Evolutionary conservation across 2,888 invertebrate genomes (phyloP), one percentile per base, ranked within the genome.

Genomic region (Drosophila anceps): DNA sequence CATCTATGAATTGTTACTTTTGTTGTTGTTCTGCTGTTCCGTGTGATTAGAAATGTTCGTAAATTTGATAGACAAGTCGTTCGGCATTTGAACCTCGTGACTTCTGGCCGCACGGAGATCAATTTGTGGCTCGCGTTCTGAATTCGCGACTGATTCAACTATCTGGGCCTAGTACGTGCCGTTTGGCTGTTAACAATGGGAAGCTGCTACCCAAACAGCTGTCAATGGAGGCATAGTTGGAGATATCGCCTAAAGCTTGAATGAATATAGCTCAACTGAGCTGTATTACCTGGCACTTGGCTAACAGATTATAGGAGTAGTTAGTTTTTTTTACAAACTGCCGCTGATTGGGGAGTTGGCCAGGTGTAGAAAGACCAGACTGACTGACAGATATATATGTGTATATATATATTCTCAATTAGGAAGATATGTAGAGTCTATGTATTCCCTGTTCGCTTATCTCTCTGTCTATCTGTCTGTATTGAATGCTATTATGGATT

Each of bases 81-180:
- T 50, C 13, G 50, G 13, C 18, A 41, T 68, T 50, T 57, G 57
- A 41, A 20, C 43, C 69, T 13, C 69, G 69, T 69, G 69, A 69
- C 68, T 68, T 68, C 15, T 51, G 48, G 35, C 39, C 24, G 39
- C 35, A 67, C 29, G n/a, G 29, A 41, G 51, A 35, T 43, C 31
- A 35, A 18, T 37, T 15, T 24, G 27, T 51, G 29, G 35, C 43
- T 43, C 67, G 24, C 51, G 15, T 7, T n/a, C n/a, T n/a, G n/a
- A n/a, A n/a, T n/a, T 41, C 8, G 48, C n/a, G 15, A 8, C 41
- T n/a, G 51, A 69, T 53, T 46, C 31, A 46, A 24, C 51, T 69
- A 53, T 59, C 69, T 53, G 59, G 44, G 51, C 59, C 46, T 31
- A 58, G 43, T 41, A 55, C 68, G 68, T 51, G 58, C 50, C 58